phyloP scores from a whole-genome alignment of 2,113 vertebrate species.

The Albula goreensis region DNA sequence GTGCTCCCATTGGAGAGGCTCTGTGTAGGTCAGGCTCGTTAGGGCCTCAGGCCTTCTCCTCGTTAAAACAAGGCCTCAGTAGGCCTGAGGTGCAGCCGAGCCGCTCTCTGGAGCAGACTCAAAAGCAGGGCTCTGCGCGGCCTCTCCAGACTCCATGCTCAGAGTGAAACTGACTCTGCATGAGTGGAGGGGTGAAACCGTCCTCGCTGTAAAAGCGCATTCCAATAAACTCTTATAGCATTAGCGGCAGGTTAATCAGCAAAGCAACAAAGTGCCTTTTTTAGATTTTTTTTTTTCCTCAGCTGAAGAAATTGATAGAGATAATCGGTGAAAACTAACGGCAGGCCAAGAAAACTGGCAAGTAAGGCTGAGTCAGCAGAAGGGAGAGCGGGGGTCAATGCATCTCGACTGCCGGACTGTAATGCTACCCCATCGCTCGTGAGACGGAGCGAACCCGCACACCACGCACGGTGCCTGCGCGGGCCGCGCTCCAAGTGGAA shows the following conservation, averaged over 20 bases:
- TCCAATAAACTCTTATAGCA: background rate
- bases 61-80: background rate
- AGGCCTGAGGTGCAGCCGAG: background rate
- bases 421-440: no score
- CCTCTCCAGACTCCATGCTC: background rate
- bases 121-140: background rate
- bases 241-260: background rate
- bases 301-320: background rate
- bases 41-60: background rate
- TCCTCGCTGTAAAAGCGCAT: background rate
- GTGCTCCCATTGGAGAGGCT: no score
- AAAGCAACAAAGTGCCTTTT: background rate
- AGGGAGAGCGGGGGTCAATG: no score
- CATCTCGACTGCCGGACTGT: no score
- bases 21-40: no score
- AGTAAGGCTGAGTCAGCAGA: background rate
- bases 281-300: background rate
- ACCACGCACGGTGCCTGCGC: no score
- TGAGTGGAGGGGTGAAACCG: background rate
- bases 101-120: background rate
- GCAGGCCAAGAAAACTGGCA: background rate
- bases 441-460: no score
- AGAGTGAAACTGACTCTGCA: no score
- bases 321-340: background rate
- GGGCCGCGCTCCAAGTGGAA: no score